Evolutionary conservation across 1,140 invertebrate species (phyloP), one percentile per base, ranked within the genome.

Genomic region (Gonatopus flavifemur): DNA sequence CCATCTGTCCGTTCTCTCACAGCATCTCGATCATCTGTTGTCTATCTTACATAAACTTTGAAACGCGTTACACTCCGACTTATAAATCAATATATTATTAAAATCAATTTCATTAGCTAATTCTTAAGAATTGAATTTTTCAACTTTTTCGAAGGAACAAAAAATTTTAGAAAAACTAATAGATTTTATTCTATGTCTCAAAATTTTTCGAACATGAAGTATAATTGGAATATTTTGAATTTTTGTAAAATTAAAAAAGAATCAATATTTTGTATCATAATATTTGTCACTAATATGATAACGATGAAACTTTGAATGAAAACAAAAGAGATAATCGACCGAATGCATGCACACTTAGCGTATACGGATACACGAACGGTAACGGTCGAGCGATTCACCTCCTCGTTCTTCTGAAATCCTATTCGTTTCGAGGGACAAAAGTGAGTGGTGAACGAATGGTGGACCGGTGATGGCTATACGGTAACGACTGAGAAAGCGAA

Each of bases 361-460:
- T n/a, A 15, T 35, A 25, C 28, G 1, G 32, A 15, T 21, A 19
- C 3, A 13, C 20, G 10, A 1, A 3, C 13, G 6, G 19, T 21
- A 8, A 2, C 1, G 2, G 12, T 2, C 15, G 9, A 20, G 15
- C 15, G 21, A n/a, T 16, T 28, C 20, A 57, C 37, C 52, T 65
- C 45, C 54, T 61, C 49, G 32, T 20, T 39, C n/a, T 35, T 8
- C 49, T 70, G 25, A 3, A 12, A 43, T n/a, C 54, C 58, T 55
- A 48, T 3, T 60, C 42, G 10, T 6, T 9, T 21, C 38, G 57
- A 60, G 58, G 54, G 61, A 52, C 45, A 50, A 71, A 70, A 72
- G 66, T 71, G 68, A 72, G 68, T 72, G 65, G 67, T 63, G 67
- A 72, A 69, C 57, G 56, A 67, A 67, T 63, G 55, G 57, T 52